Conservation (phyloP, 2,797 vertebrate genomes). For the Gymnodraco acuticeps region DNA sequence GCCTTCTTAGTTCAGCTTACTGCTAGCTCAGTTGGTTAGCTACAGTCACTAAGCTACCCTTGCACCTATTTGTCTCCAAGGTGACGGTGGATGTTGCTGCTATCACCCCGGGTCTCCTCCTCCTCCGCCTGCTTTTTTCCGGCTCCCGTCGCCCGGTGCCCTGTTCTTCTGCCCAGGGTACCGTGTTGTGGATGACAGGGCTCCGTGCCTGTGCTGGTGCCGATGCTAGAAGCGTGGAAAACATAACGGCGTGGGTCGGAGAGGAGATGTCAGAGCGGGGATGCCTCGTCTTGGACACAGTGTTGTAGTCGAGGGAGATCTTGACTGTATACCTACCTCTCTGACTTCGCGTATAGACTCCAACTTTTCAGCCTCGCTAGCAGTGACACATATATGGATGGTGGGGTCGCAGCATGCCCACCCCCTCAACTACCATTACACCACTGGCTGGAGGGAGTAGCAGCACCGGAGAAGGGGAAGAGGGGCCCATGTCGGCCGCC, state of each 20-base stretch:
- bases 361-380: slow-evolving; percentile 48
- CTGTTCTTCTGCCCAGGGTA: background rate
- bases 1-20: slow-evolving; percentile 13
- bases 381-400: slow-evolving; percentile 76
- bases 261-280: slow-evolving; percentile 76
- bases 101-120: slow-evolving; percentile 15
- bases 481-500: slow-evolving; percentile 71
- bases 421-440: slow-evolving; percentile 67
- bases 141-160: background rate
- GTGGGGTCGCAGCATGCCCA: slow-evolving; percentile 80
- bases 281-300: slow-evolving; percentile 72
- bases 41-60: slow-evolving; percentile 63
- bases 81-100: slow-evolving; percentile 67
- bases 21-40: slow-evolving; percentile 50
- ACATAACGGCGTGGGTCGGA: slow-evolving; percentile 44
- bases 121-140: background rate
- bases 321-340: slow-evolving; percentile 41
- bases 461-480: slow-evolving; percentile 46
- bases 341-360: slow-evolving; percentile 29
- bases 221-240: slow-evolving; percentile 53
- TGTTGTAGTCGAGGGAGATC: slow-evolving; percentile 64
- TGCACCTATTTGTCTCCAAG: slow-evolving; percentile 72
- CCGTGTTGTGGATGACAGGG: slow-evolving; percentile 41
- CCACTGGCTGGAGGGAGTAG: slow-evolving; percentile 63
- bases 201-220: slow-evolving; percentile 36